Evolutionary conservation across 2,797 vertebrate genomes (phyloP).

Genomic region (Sternotherus odoratus): DNA sequence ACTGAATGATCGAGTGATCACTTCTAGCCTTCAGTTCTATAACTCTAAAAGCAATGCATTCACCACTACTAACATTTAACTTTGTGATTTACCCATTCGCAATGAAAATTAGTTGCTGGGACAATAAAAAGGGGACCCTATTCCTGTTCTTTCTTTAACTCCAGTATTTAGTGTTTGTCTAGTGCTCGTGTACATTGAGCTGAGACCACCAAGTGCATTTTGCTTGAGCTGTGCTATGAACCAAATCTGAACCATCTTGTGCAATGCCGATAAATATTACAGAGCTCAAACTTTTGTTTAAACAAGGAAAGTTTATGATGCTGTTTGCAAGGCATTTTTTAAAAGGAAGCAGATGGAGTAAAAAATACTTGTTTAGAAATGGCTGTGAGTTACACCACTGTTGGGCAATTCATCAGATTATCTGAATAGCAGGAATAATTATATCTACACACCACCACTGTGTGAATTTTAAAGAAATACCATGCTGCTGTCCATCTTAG

Average conservation of each 20-base stretch:
- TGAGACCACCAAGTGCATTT: neutral
- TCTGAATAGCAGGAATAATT: neutral
- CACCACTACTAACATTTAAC: slow-evolving; percentile 65
- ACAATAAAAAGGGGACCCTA: slow-evolving; percentile 48
- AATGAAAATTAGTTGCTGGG: slow-evolving; percentile 42
- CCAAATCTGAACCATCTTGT: neutral
- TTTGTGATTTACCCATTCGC: slow-evolving; percentile 37
- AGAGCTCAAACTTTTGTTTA: slow-evolving; percentile 17
- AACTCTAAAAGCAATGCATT: neutral
- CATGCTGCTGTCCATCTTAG: neutral
- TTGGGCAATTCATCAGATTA: neutral
- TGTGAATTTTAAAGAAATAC: neutral
- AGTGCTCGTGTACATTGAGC: slow-evolving; percentile 12
- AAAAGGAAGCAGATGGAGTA: neutral
- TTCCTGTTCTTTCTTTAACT: neutral
- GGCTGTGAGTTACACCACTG: neutral
- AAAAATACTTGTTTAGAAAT: slow-evolving; percentile 12
- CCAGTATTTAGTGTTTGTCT: slow-evolving; percentile 37
- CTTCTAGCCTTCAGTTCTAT: neutral
- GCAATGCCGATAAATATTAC: neutral
- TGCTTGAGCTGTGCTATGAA: neutral
- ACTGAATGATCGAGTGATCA: neutral
- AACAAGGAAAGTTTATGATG: neutral
- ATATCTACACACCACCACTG: neutral
- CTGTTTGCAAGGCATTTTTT: slow-evolving; percentile 21